Conservation (phyloP, 2,113 vertebrate genomes). For the Grammomys surdaster region DNA sequence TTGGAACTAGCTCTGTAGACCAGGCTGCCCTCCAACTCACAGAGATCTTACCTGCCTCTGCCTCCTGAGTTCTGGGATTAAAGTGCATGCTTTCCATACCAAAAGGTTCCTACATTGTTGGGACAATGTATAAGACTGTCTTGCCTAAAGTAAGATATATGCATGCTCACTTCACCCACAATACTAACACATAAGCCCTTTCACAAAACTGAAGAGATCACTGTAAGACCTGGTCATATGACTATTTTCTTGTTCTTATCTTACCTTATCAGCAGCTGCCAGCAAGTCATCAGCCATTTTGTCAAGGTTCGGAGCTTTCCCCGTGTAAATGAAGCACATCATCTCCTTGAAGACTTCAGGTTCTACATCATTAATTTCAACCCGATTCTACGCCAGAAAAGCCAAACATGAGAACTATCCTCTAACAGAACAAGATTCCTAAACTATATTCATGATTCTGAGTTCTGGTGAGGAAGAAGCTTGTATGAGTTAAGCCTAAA, state of each 20-base stretch:
- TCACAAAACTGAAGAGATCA: neutral
- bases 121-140: neutral
- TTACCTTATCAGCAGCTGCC: constrained; percentile 96
- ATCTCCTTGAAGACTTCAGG: constrained; percentile 98
- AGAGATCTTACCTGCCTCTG: neutral
- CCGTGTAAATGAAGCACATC: constrained; percentile 98
- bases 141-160: neutral
- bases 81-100: neutral
- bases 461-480: constrained; percentile 26
- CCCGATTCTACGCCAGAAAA: constrained; percentile 89
- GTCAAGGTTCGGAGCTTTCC: constrained; percentile 96
- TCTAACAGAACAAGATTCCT: constrained; percentile 66
- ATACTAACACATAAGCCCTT: neutral
- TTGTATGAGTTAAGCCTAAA: constrained; percentile 4
- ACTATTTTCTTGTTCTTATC: neutral
- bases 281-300: constrained; percentile 98
- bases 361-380: constrained; percentile 96
- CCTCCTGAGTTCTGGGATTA: neutral
- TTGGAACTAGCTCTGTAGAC: neutral
- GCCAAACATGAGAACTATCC: constrained; percentile 50
- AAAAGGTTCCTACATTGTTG: neutral
- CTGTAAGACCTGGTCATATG: neutral
- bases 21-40: neutral
- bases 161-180: neutral
- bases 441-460: constrained; percentile 57